A percentile compares a stretch with the other conserved stretches of the same genome.
These are phyloP conservation scores for Fistularia commersonii DNA, from an alignment of 2,797 vertebrate genomes.

Conservation along the genomic window DNA sequence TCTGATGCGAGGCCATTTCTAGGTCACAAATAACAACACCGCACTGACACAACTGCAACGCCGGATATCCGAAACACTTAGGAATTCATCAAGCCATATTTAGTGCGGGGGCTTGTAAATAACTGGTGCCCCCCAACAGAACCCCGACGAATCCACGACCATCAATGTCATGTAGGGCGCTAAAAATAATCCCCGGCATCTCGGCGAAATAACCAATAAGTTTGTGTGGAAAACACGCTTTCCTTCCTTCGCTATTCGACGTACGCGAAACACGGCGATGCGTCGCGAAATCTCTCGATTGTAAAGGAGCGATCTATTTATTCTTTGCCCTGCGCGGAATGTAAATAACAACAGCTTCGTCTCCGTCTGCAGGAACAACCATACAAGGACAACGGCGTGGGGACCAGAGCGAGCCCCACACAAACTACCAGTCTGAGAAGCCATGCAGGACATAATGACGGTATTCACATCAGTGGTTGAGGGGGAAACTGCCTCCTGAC, in stretches of 20 bases:
- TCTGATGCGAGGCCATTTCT: constrained; percentile 64
- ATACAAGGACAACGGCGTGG: constrained; percentile 53
- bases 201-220: constrained; percentile 4
- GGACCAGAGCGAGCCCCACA: constrained; percentile 39
- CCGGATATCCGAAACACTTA: constrained; percentile 73
- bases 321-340: constrained; percentile 24
- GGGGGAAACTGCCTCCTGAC: constrained; percentile 59
- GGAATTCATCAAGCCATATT: constrained; percentile 53
- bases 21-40: constrained; percentile 65
- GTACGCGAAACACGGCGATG: constrained; percentile 3
- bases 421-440: constrained; percentile 65
- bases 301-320: constrained; percentile 23
- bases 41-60: constrained; percentile 49
- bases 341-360: constrained; percentile 65
- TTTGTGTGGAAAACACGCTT: constrained; percentile 2
- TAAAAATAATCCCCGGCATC: constrained; percentile 27
- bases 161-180: background rate
- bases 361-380: constrained; percentile 62
- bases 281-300: constrained; percentile 15
- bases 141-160: constrained; percentile 1
- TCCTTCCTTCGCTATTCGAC: background rate
- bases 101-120: constrained; percentile 59
- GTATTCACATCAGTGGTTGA: constrained; percentile 68
- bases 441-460: constrained; percentile 59
- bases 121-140: constrained; percentile 40